phyloP scores from a whole-genome alignment of 2,888 invertebrate species.

The Lysandra coridon region DNA sequence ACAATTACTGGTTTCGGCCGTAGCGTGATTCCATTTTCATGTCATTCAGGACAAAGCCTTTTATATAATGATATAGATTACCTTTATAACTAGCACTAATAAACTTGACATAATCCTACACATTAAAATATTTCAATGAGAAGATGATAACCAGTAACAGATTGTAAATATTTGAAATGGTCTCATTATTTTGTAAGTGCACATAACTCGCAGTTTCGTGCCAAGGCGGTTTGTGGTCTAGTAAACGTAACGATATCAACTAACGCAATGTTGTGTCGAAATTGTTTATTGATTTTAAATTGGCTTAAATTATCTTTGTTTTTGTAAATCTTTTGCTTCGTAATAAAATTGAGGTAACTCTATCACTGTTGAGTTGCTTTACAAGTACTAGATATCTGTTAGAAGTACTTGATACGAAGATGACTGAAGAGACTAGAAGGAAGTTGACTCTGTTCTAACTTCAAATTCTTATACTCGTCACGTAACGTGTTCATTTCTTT shows the following conservation, averaged over 20 bases:
- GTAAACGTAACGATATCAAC: constrained; percentile 37
- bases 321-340: not conserved
- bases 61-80: too few relatives aligned
- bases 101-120: not conserved
- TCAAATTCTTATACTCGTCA: too few relatives aligned
- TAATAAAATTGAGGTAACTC: not conserved
- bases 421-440: too few relatives aligned
- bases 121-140: not conserved
- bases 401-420: too few relatives aligned
- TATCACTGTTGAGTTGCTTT: not conserved
- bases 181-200: constrained; percentile 24
- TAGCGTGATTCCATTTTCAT: too few relatives aligned
- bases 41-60: too few relatives aligned
- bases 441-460: too few relatives aligned
- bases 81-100: not conserved
- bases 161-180: not conserved
- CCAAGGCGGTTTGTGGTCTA: constrained; percentile 44
- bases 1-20: too few relatives aligned
- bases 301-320: constrained; percentile 17
- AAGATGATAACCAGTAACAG: not conserved
- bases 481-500: too few relatives aligned
- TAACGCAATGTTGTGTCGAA: constrained; percentile 35
- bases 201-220: constrained; percentile 36
- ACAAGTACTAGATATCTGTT: too few relatives aligned
- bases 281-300: constrained; percentile 19